These are phyloP conservation scores for Acronicta psi DNA, from an alignment of 2,888 invertebrate species.

Conservation along the genomic window DNA sequence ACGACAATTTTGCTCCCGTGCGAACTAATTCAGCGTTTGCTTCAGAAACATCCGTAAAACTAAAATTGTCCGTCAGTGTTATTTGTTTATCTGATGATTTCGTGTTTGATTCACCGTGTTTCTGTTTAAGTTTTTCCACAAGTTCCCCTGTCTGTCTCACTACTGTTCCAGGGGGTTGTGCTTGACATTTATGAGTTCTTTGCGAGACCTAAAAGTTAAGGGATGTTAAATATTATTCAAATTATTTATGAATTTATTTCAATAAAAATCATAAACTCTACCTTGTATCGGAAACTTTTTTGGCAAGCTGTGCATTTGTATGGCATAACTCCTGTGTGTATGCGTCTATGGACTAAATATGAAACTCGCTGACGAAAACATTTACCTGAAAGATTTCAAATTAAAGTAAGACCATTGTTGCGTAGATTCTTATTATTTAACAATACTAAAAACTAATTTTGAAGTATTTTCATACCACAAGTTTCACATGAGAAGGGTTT, in stretches of 20 bases:
- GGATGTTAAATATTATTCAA: too few relatives aligned
- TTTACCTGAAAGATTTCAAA: constrained; percentile 90
- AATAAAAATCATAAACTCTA: constrained; percentile 55
- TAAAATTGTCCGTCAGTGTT: constrained; percentile 45
- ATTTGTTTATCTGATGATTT: constrained; percentile 26
- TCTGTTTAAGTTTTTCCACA: constrained; percentile 85
- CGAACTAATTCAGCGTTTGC: constrained; percentile 82
- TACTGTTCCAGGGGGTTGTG: constrained; percentile 89
- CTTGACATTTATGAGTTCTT: constrained; percentile 94
- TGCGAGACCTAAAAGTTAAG: constrained; percentile 91
- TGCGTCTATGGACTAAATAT: constrained; percentile 94
- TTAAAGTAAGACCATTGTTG: background rate
- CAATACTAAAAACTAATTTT: too few relatives aligned
- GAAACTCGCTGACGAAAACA: constrained; percentile 96
- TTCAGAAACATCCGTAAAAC: constrained; percentile 74
- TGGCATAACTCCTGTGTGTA: constrained; percentile 96
- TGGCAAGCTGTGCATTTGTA: constrained; percentile 94
- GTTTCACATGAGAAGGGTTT: constrained; percentile 96
- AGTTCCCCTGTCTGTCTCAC: constrained; percentile 84
- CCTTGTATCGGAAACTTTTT: constrained; percentile 95
- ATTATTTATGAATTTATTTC: too few relatives aligned
- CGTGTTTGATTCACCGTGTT: constrained; percentile 63
- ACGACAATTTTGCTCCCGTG: constrained; percentile 81
- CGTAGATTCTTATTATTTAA: too few relatives aligned
- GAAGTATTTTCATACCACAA: constrained; percentile 90